phyloP scores from a whole-genome alignment of 2,113 vertebrate species.

The Plecotus auritus region DNA sequence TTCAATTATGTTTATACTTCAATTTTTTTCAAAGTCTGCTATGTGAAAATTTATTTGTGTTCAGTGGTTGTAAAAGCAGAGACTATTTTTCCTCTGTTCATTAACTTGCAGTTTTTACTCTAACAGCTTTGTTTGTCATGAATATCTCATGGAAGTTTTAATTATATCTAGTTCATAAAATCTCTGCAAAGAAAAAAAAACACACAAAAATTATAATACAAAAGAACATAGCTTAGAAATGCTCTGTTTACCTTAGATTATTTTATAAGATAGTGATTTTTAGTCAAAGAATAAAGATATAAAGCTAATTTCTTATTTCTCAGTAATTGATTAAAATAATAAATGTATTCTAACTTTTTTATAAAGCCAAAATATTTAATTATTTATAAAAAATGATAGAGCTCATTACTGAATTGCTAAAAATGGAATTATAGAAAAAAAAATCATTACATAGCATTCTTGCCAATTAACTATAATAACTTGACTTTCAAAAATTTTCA shows the following conservation, averaged over 20 bases:
- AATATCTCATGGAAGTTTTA: neutral
- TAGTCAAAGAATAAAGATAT: neutral
- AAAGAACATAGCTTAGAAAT: neutral
- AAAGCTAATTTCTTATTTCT: neutral
- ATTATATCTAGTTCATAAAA: neutral
- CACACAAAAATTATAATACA: neutral
- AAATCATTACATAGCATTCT: neutral
- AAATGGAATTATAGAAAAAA: neutral
- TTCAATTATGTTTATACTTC: neutral
- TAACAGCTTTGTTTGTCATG: neutral
- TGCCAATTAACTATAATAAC: neutral
- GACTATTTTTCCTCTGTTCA: neutral
- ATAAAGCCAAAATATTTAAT: neutral
- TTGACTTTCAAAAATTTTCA: conserved; percentile 28
- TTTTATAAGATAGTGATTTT: neutral
- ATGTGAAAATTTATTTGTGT: neutral
- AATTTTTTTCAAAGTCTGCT: neutral
- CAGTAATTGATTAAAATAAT: neutral
- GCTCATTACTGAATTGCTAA: neutral
- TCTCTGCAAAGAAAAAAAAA: neutral
- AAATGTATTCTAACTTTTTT: neutral
- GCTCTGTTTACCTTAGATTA: neutral
- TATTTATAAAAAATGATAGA: neutral
- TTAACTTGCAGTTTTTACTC: neutral
- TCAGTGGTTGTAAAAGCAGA: neutral